Percentiles rank a stretch among this genome's conserved stretches.
These are phyloP conservation scores for Valencia hispanica DNA, from an alignment of 2,797 vertebrate genomes.

Conservation along the genomic window DNA sequence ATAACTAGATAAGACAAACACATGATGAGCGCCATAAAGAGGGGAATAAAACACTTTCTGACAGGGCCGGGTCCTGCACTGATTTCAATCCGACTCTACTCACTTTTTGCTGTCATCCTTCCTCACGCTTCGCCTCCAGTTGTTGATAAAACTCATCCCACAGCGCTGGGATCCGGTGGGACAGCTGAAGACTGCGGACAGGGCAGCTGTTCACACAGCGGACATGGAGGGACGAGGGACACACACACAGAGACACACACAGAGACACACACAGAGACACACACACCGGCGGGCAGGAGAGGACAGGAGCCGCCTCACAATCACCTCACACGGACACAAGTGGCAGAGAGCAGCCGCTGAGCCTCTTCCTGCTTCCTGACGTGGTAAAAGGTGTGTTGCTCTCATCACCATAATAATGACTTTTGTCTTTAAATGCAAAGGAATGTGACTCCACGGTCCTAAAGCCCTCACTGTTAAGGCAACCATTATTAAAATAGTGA, in stretches of 20 bases:
- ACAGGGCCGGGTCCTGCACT: background rate
- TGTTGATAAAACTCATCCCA: slow-evolving; percentile 82
- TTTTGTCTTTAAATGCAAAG: slow-evolving; percentile 46
- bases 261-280: background rate
- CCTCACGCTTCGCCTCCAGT: slow-evolving; percentile 74
- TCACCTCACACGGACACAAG: background rate
- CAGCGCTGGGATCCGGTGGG: slow-evolving; percentile 22
- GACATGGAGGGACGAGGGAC: slow-evolving; percentile 39
- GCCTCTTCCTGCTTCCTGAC: slow-evolving; percentile 51
- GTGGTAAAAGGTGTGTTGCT: slow-evolving; percentile 62
- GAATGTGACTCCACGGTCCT: slow-evolving; percentile 69
- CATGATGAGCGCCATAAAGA: background rate
- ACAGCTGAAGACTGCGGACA: slow-evolving; percentile 10
- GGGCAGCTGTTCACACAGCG: slow-evolving; percentile 9
- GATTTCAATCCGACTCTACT: slow-evolving; percentile 48
- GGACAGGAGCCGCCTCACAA: background rate
- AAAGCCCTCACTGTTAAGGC: slow-evolving; percentile 20
- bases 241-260: background rate
- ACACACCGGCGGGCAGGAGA: background rate
- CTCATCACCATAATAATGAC: slow-evolving; percentile 42
- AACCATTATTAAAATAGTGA: background rate
- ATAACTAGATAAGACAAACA: slow-evolving; percentile 1
- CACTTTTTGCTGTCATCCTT: slow-evolving; percentile 76
- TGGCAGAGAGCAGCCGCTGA: background rate
- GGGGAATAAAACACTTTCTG: background rate